Evolutionary conservation across 1,140 invertebrate genomes (phyloP).

Genomic region (Protaetia brevitarsis): DNA sequence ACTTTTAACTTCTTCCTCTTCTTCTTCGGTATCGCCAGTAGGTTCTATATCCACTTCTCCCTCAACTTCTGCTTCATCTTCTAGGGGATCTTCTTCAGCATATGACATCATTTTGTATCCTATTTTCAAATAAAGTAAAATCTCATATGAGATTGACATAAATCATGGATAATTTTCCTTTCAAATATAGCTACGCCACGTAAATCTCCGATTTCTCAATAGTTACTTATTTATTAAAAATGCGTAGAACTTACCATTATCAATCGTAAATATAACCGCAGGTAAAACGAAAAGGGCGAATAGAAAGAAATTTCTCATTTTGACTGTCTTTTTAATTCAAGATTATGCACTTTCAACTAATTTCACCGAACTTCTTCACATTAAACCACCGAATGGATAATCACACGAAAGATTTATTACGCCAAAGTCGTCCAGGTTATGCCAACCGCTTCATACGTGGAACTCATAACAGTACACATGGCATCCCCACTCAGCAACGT

Average conservation of each 20-base stretch:
- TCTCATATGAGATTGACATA: constrained; percentile 6
- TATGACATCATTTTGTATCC: constrained; percentile 59
- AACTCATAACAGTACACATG: constrained; percentile 36
- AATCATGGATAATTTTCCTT: constrained; percentile 27
- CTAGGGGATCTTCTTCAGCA: constrained; percentile 72
- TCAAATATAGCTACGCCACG: constrained; percentile 16
- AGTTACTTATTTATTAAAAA: constrained; percentile 19
- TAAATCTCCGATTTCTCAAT: constrained; percentile 23
- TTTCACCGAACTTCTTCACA: constrained; percentile 6
- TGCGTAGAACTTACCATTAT: constrained; percentile 53
- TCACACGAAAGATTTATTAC: constrained; percentile 24
- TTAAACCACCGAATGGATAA: constrained; percentile 1
- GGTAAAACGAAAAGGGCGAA: constrained; percentile 57
- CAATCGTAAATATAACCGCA: constrained; percentile 55
- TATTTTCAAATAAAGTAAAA: constrained; percentile 39
- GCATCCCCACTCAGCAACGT: constrained; percentile 30
- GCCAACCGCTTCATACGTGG: constrained; percentile 37
- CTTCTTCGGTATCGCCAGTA: constrained; percentile 60
- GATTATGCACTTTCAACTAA: constrained; percentile 24
- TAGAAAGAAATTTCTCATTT: constrained; percentile 58
- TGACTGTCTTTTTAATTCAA: constrained; percentile 27
- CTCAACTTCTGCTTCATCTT: constrained; percentile 71
- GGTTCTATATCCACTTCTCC: constrained; percentile 61
- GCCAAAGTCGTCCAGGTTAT: constrained; percentile 3
- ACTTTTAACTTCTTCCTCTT: constrained; percentile 66